Conservation (phyloP, 2,888 invertebrate species). For the Reticulitermes lucifugus region DNA sequence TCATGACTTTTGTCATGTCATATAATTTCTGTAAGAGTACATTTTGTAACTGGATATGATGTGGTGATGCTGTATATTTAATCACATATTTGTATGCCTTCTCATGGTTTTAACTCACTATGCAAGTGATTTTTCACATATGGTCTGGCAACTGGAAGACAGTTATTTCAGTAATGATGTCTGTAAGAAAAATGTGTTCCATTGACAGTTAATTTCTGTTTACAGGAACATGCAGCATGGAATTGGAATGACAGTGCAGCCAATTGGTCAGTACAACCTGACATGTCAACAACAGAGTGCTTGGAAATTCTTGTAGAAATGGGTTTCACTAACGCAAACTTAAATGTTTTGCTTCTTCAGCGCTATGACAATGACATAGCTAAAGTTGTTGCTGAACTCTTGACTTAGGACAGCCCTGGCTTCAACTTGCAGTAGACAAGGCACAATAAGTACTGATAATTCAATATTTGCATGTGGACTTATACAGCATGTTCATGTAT, state of each 20-base stretch:
- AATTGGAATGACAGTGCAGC: neutral
- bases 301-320: conserved; percentile 62
- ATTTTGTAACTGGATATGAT: no score
- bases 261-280: conserved; percentile 4
- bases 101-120: no score
- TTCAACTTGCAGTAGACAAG: neutral
- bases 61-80: no score
- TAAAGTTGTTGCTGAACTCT: conserved; percentile 62
- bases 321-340: conserved; percentile 63
- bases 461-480: neutral
- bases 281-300: conserved; percentile 54
- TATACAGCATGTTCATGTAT: neutral
- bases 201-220: conserved; percentile 3
- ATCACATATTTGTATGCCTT: no score
- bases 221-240: conserved; percentile 19
- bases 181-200: no score
- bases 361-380: conserved; percentile 63
- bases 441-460: neutral
- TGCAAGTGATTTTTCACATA: no score
- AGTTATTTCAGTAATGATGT: no score
- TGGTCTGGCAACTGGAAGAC: no score
- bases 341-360: conserved; percentile 62
- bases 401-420: conserved; percentile 14
- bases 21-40: no score
- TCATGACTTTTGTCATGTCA: no score